Evolutionary conservation across 2,888 invertebrate species (phyloP).

Genomic region (Arge pagana): DNA sequence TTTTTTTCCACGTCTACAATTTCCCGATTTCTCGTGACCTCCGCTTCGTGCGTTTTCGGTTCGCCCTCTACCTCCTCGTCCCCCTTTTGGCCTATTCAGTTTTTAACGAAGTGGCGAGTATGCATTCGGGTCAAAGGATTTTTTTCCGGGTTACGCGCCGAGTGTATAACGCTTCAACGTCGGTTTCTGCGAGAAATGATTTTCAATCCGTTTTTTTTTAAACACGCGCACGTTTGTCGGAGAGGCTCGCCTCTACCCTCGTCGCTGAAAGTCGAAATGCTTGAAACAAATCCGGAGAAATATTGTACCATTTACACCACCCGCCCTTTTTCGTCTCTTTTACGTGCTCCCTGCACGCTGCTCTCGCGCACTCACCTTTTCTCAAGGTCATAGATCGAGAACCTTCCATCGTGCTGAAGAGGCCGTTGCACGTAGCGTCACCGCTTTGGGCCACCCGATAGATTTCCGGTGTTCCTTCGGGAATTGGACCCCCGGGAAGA

Average conservation of each 20-base stretch:
- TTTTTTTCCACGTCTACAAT: too few relatives aligned
- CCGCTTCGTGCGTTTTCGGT: too few relatives aligned
- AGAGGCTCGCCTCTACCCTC: too few relatives aligned
- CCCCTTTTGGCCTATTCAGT: too few relatives aligned
- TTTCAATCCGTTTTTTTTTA: background rate
- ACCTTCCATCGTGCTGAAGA: slow-evolving; percentile 88
- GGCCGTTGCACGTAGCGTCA: slow-evolving; percentile 91
- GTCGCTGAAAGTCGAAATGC: too few relatives aligned
- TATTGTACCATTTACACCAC: too few relatives aligned
- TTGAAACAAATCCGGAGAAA: too few relatives aligned
- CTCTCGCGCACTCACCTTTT: slow-evolving; percentile 66
- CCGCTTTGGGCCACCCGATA: slow-evolving; percentile 89
- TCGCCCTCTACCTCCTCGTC: too few relatives aligned
- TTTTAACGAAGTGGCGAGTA: too few relatives aligned
- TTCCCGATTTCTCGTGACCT: too few relatives aligned
- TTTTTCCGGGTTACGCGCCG: background rate
- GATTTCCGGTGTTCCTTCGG: slow-evolving; percentile 52
- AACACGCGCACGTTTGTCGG: too few relatives aligned
- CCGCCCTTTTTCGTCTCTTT: background rate
- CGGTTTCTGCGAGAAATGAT: background rate
- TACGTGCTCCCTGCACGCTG: background rate
- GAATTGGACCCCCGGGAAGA: slow-evolving; percentile 45
- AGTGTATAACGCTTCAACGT: background rate
- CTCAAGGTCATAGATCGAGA: slow-evolving; percentile 82
- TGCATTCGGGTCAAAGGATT: too few relatives aligned